A percentile compares a stretch with the other conserved stretches of the same genome.
These are phyloP conservation scores for Hyperopisus bebe DNA, from an alignment of 2,113 vertebrate genomes.

Conservation along the genomic window DNA sequence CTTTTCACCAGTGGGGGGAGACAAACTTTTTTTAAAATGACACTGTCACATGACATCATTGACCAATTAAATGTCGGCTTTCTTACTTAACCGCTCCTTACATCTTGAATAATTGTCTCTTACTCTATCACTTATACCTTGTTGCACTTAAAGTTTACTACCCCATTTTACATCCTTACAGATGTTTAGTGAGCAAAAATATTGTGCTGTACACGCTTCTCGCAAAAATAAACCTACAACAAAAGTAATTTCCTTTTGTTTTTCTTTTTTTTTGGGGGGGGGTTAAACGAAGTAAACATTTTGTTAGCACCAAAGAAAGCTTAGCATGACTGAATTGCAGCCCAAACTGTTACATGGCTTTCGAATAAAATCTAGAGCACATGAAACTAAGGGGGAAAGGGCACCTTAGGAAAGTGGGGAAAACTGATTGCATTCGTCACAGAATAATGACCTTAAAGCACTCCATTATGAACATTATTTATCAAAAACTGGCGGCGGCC, in stretches of 20 bases:
- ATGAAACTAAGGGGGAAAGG: background rate
- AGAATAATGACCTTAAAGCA: conserved; percentile 79
- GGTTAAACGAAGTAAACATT: background rate
- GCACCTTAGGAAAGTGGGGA: conserved; percentile 47
- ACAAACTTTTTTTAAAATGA: background rate
- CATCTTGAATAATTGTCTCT: background rate
- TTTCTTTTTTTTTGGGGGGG: background rate
- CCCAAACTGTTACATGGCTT: background rate
- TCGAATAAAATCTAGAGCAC: background rate
- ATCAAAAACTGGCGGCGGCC: conserved; percentile 81
- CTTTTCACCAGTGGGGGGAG: background rate
- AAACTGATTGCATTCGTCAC: conserved; percentile 72
- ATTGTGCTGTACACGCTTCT: background rate
- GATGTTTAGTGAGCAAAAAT: background rate
- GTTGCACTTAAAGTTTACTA: background rate
- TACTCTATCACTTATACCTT: background rate
- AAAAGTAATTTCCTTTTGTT: background rate
- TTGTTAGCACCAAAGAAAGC: background rate
- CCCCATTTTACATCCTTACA: background rate
- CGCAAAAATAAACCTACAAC: background rate
- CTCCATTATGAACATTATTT: conserved; percentile 88
- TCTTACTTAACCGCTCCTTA: background rate
- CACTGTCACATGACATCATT: background rate
- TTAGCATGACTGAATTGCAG: background rate
- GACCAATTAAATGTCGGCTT: background rate